Conservation (phyloP, 2,888 invertebrate species). For the Cephus pulcher region DNA sequence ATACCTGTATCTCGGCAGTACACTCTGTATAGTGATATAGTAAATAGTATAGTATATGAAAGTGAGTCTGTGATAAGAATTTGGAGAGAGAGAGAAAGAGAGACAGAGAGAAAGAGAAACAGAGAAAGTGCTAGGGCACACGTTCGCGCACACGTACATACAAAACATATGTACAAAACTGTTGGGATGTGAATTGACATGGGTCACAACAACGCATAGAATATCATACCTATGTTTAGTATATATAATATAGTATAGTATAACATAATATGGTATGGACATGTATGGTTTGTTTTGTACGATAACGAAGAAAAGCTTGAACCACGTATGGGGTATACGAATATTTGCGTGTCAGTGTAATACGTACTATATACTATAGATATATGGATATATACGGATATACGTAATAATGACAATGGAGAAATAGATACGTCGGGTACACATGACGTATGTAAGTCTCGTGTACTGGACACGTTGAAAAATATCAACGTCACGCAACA, state of each 20-base stretch:
- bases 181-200: constrained; percentile 73
- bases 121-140: constrained; percentile 57
- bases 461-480: constrained; percentile 13
- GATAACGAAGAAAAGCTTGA: too few relatives aligned
- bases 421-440: too few relatives aligned
- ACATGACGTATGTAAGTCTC: constrained; percentile 3
- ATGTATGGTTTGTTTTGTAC: too few relatives aligned
- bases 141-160: constrained; percentile 66
- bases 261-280: too few relatives aligned
- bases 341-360: background rate
- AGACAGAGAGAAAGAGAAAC: constrained; percentile 13
- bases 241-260: constrained; percentile 21
- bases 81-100: constrained; percentile 11
- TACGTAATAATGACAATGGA: background rate
- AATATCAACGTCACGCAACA: constrained; percentile 53
- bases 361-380: background rate
- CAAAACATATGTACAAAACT: constrained; percentile 66
- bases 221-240: constrained; percentile 39
- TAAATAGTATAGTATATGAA: too few relatives aligned
- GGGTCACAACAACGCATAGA: constrained; percentile 85
- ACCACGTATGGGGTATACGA: too few relatives aligned
- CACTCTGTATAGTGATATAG: too few relatives aligned
- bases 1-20: too few relatives aligned
- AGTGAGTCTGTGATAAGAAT: too few relatives aligned
- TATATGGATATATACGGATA: constrained; percentile 5